Evolutionary conservation across 2,888 invertebrate species (phyloP).

Genomic region (Spialia ferax): DNA sequence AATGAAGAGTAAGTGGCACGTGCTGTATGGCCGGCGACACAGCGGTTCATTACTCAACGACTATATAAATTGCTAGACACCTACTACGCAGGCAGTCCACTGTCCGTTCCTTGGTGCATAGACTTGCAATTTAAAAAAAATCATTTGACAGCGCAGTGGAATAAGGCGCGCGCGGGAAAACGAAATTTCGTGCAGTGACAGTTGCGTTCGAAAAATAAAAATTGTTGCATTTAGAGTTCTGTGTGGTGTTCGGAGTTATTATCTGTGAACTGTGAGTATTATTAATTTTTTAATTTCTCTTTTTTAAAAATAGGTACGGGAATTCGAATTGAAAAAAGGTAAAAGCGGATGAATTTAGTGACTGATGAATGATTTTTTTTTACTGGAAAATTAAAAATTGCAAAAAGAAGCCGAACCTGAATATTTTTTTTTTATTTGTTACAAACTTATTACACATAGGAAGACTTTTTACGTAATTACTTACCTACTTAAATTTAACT

Average conservation of each 20-base stretch:
- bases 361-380: too few relatives aligned
- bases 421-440: too few relatives aligned
- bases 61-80: slow-evolving; percentile 67
- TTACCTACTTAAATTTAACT: too few relatives aligned
- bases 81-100: slow-evolving; percentile 61
- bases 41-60: slow-evolving; percentile 55
- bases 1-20: slow-evolving; percentile 45
- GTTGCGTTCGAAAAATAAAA: slow-evolving; percentile 43
- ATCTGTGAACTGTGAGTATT: slow-evolving; percentile 29
- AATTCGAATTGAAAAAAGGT: too few relatives aligned
- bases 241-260: slow-evolving; percentile 30
- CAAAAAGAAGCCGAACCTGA: too few relatives aligned
- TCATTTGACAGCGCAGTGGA: slow-evolving; percentile 45
- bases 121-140: slow-evolving; percentile 49
- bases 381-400: too few relatives aligned
- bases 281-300: neutral
- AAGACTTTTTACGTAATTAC: too few relatives aligned
- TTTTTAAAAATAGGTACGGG: neutral
- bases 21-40: slow-evolving; percentile 41
- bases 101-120: slow-evolving; percentile 55
- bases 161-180: slow-evolving; percentile 48
- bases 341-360: too few relatives aligned
- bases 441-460: too few relatives aligned
- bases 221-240: slow-evolving; percentile 34
- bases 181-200: slow-evolving; percentile 41